phyloP scores from a whole-genome alignment of 2,113 vertebrate species.

The Neofelis nebulosa region DNA sequence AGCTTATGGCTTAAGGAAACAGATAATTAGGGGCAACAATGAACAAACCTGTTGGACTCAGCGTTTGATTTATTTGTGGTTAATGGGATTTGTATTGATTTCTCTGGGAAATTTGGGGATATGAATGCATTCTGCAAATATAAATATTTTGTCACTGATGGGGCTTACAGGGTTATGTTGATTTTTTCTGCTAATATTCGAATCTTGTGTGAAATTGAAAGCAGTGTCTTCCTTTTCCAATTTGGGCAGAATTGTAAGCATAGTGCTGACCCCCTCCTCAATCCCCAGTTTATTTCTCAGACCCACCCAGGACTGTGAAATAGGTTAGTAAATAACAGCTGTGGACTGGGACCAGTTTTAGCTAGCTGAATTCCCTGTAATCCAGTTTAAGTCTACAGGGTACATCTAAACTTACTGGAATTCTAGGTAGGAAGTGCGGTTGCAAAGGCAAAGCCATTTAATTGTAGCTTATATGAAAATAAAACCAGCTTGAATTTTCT shows the following conservation, averaged over 20 bases:
- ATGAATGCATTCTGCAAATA: conserved; percentile 35
- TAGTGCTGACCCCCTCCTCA: background rate
- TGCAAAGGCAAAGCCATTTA: conserved; percentile 47
- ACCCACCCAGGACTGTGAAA: background rate
- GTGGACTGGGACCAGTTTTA: conserved; percentile 23
- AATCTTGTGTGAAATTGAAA: conserved; percentile 43
- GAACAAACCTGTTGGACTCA: background rate
- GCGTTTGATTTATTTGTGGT: conserved; percentile 24
- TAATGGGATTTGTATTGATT: background rate
- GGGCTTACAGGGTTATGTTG: conserved; percentile 11
- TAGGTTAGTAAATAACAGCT: conserved; percentile 19
- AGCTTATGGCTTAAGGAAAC: background rate
- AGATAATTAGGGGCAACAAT: background rate
- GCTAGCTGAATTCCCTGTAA: background rate
- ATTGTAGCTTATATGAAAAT: conserved; percentile 48
- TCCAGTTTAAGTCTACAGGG: background rate
- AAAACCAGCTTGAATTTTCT: conserved; percentile 52
- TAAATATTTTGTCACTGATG: conserved; percentile 21
- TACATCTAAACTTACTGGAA: conserved; percentile 1
- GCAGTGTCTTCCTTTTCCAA: background rate
- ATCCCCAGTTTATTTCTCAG: background rate
- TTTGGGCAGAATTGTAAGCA: background rate
- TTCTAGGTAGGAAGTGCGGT: conserved; percentile 40
- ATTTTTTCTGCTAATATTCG: conserved; percentile 47
- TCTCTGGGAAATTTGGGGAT: conserved; percentile 8